Conservation (phyloP, 2,888 invertebrate species). For the Drosophila ochracea region DNA sequence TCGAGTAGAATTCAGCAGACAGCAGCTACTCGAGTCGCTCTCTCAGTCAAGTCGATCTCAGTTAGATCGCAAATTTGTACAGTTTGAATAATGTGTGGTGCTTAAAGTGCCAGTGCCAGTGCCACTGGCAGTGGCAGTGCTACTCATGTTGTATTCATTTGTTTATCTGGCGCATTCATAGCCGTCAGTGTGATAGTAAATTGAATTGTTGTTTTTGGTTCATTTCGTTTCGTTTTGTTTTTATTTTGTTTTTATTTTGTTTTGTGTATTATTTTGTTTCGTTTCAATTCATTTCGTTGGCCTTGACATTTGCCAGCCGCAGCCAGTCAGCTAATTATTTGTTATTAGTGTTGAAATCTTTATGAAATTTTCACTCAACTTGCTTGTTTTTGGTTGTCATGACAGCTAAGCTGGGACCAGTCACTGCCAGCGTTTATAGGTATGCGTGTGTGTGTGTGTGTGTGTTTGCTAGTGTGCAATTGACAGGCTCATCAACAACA, state of each 20-base stretch:
- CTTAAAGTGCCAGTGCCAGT: constrained; percentile 3
- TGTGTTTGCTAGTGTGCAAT: constrained; percentile 44
- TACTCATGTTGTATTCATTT: constrained; percentile 11
- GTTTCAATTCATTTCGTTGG: constrained; percentile 25
- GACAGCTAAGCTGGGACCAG: constrained; percentile 51
- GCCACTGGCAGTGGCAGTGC: neutral
- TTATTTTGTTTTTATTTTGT: constrained; percentile 12
- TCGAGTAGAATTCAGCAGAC: neutral
- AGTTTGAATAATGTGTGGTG: constrained; percentile 13
- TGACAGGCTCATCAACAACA: constrained; percentile 76
- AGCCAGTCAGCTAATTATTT: constrained; percentile 74
- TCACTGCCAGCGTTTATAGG: constrained; percentile 12
- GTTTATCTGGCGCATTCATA: constrained; percentile 33
- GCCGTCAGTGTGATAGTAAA: constrained; percentile 36
- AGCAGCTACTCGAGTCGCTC: neutral
- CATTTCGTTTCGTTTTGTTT: constrained; percentile 1
- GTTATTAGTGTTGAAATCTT: constrained; percentile 77
- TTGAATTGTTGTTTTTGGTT: constrained; percentile 31
- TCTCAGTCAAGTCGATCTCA: neutral
- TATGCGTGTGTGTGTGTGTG: constrained; percentile 20
- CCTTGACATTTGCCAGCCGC: constrained; percentile 62
- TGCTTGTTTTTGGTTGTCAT: constrained; percentile 41
- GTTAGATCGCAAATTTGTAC: neutral
- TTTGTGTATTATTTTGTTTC: constrained; percentile 2
- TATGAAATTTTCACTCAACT: constrained; percentile 62